Percentiles rank a stretch among this genome's conserved stretches.
These are phyloP conservation scores for Aphaenogaster floridana DNA, from an alignment of 1,140 invertebrate species.

Conservation along the genomic window DNA sequence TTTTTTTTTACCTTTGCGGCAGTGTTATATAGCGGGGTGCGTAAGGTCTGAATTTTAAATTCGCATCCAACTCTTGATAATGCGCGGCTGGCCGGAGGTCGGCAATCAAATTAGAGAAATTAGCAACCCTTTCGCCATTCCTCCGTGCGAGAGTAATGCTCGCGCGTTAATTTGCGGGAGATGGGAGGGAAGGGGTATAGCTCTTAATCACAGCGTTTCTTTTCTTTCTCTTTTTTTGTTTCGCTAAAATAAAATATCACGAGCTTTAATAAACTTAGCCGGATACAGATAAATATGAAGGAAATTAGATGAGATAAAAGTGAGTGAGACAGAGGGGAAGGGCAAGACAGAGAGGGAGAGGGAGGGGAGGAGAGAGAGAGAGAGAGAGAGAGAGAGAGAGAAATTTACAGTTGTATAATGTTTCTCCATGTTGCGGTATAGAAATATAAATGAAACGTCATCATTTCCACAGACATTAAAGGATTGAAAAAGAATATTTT, in stretches of 20 bases:
- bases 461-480: not conserved
- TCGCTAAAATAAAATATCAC: not conserved
- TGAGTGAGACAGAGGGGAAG: not conserved
- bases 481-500: not conserved
- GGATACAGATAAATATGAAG: not conserved
- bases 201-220: slow-evolving; percentile 35
- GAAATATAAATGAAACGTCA: not conserved
- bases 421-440: not conserved
- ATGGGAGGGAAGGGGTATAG: not conserved
- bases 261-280: not conserved
- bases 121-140: slow-evolving; percentile 64
- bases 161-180: slow-evolving; percentile 33
- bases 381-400: not conserved
- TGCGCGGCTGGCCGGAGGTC: slow-evolving; percentile 27
- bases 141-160: not conserved
- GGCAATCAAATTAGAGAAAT: slow-evolving; percentile 76
- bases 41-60: slow-evolving; percentile 67
- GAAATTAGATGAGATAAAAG: not conserved
- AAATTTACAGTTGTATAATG: not conserved
- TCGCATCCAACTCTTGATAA: slow-evolving; percentile 63
- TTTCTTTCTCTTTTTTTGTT: not conserved
- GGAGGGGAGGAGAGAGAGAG: not conserved
- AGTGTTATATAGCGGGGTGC: slow-evolving; percentile 22
- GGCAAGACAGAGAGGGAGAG: not conserved
- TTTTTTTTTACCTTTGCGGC: slow-evolving; percentile 46